Base-by-base conservation (phyloP, 2,888 invertebrate species). In the Anthophora plumipes region DNA sequence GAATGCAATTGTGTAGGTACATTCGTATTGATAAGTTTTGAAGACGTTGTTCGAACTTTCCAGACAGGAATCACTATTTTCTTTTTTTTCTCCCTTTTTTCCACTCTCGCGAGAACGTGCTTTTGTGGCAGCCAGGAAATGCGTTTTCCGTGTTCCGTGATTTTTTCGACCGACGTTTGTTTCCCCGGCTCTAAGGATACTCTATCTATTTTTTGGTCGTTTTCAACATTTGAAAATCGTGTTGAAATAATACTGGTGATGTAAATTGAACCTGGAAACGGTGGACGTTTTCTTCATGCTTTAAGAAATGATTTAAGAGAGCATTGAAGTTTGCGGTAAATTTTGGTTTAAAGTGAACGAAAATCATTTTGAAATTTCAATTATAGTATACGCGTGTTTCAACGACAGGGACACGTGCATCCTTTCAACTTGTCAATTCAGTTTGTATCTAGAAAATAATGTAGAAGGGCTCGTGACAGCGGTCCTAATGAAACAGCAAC, bases 1-100 rank as follows among this genome's bases (percentile, higher is more conserved):
- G 69, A 67, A 54, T 60, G 50, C 68, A 50, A 64, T 68, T 50
- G 75, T 77, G 31, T 31, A 77, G 79, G 77, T 85, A 80, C 59
- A 76, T 85, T 76, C 68, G 43, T 70, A 77, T 80, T 43, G 80
- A 77, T 63, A 54, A 25, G 64, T 17, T n/a, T 48, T 39, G 39
- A 61, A 52, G 69, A 67, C 68, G 25, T 20, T 64, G 17, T 70
- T 54, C 41, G 54, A 60, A 71, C 60, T 63, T 64, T 46, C 14
- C 25, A 50, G 64, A 69, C 41, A 48, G 66, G 52, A 12, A 41
- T 61, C 71, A 9, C 43, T 31, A 25, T 39, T 52, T 20, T 25
- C 4, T 43, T 14, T 6, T 0, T 6, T n/a, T 41, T 11, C 8
- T 37, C 37, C n/a, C 20, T 37, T 39, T 52, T 14, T 39, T 14